Conservation (phyloP, 2,113 vertebrate genomes). For the Poicephalus gulielmi region DNA sequence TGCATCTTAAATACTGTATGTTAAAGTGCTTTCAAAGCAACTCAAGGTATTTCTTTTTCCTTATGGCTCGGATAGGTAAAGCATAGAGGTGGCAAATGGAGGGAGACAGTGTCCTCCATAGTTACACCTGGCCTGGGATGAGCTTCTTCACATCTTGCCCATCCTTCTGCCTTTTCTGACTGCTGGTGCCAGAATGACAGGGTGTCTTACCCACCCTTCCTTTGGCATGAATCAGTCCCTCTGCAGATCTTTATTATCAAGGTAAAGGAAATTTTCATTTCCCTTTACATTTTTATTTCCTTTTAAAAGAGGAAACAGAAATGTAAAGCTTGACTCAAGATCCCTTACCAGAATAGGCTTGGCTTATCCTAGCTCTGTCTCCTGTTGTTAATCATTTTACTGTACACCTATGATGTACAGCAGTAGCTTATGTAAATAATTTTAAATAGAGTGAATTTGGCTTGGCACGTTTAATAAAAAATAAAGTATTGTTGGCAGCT, state of each 20-base stretch:
- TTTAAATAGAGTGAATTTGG: neutral
- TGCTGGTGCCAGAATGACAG: neutral
- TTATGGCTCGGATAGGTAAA: neutral
- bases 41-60: neutral
- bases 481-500: neutral
- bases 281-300: neutral
- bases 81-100: neutral
- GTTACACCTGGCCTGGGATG: fast-evolving
- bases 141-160: neutral
- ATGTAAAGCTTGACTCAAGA: neutral
- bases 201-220: neutral
- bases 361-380: neutral
- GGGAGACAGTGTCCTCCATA: neutral
- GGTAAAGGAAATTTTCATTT: neutral
- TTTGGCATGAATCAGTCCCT: neutral
- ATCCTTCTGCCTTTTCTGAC: neutral
- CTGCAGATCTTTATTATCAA: neutral
- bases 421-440: neutral
- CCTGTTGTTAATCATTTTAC: neutral
- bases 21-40: neutral
- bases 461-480: neutral
- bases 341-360: neutral
- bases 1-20: neutral
- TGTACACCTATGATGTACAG: neutral
- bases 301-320: neutral